A percentile compares a stretch with the other conserved stretches of the same genome.
Conservation (phyloP, 1,140 invertebrate species). For the Sitobion miscanthi region DNA sequence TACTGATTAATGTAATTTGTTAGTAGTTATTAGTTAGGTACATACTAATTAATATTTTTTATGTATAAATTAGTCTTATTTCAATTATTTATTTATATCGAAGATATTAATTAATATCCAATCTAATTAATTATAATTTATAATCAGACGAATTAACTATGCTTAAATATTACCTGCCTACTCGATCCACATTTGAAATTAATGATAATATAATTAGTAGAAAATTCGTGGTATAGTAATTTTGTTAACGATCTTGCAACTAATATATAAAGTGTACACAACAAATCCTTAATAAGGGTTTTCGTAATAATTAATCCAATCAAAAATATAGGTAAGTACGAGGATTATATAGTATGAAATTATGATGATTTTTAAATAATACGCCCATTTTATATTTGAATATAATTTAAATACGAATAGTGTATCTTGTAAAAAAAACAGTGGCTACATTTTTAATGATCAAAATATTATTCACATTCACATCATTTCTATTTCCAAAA, state of each 20-base stretch:
- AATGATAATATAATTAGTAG: background rate
- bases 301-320: background rate
- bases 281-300: background rate
- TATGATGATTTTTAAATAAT: background rate
- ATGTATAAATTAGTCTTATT: background rate
- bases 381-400: background rate
- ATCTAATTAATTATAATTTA: conserved; percentile 6
- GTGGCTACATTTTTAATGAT: background rate
- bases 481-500: background rate
- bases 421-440: background rate
- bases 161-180: background rate
- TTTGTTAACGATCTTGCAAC: background rate
- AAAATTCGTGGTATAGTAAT: background rate
- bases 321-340: background rate
- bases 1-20: background rate
- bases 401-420: background rate
- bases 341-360: background rate
- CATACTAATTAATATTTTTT: background rate
- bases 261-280: background rate
- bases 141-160: background rate
- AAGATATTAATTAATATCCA: background rate
- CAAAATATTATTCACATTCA: background rate
- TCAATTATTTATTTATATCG: background rate
- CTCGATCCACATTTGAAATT: background rate
- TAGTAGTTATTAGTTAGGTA: background rate